phyloP scores from a whole-genome alignment of 2,113 vertebrate genomes.

The Nansenia antarctica region DNA sequence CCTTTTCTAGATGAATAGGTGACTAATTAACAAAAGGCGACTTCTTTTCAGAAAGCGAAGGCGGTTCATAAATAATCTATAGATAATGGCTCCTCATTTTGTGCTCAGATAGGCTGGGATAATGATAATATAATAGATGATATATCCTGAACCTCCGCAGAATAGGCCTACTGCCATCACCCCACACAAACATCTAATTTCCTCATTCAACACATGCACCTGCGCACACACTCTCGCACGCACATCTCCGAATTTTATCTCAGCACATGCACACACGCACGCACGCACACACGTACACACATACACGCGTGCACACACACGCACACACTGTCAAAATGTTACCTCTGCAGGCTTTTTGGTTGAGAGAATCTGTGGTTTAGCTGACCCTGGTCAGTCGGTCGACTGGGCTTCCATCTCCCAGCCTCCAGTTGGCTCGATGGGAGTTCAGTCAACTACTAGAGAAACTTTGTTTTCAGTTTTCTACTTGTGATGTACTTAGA shows the following conservation, averaged over 20 bases:
- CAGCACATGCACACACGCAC: neutral
- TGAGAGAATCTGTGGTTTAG: too few relatives aligned
- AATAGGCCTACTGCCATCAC: neutral
- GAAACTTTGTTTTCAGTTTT: too few relatives aligned
- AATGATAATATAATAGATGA: slow-evolving; percentile 48
- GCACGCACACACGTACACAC: slow-evolving; percentile 7
- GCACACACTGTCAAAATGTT: neutral
- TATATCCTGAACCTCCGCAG: neutral
- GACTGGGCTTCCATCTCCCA: too few relatives aligned
- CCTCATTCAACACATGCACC: neutral
- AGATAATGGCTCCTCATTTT: slow-evolving; percentile 54
- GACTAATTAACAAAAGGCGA: slow-evolving; percentile 58
- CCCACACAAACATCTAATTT: neutral
- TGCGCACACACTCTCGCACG: neutral
- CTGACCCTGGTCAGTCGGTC: too few relatives aligned
- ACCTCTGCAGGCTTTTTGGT: too few relatives aligned
- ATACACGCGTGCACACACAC: slow-evolving; percentile 13
- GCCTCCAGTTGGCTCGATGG: too few relatives aligned
- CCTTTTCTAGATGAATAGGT: slow-evolving; percentile 62
- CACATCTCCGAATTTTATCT: too few relatives aligned
- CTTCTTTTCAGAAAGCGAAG: slow-evolving; percentile 34
- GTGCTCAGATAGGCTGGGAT: slow-evolving; percentile 46
- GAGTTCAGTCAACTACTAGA: too few relatives aligned
- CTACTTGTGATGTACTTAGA: too few relatives aligned
- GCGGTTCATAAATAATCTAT: slow-evolving; percentile 57